Conservation (phyloP, 1,140 invertebrate genomes). For the Sitodiplosis mosellana region DNA sequence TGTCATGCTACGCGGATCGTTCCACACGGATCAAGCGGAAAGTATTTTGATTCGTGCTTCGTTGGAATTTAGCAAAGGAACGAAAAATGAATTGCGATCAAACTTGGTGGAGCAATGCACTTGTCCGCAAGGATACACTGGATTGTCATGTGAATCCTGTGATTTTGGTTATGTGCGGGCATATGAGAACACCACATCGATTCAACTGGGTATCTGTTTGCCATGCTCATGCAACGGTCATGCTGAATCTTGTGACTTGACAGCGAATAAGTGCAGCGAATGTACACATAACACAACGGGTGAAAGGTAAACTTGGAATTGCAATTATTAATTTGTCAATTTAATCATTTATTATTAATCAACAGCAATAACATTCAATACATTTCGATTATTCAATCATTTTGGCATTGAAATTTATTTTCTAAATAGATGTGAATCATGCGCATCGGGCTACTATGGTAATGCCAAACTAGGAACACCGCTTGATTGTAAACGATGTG, state of each 20-base stretch:
- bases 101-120: conserved; percentile 39
- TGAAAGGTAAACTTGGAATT: neutral
- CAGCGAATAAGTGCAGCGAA: conserved; percentile 56
- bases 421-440: conserved; percentile 56
- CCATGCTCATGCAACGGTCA: conserved; percentile 83
- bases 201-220: conserved; percentile 45
- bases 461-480: conserved; percentile 55
- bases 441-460: conserved; percentile 78
- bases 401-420: neutral
- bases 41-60: conserved; percentile 30
- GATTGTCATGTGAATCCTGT: conserved; percentile 71
- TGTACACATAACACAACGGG: conserved; percentile 46
- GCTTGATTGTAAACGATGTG: conserved; percentile 68
- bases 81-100: conserved; percentile 11
- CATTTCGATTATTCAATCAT: neutral
- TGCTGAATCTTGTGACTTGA: conserved; percentile 59
- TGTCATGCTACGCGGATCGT: conserved; percentile 75
- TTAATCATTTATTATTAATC: too few relatives aligned
- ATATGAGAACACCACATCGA: conserved; percentile 33
- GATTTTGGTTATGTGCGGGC: conserved; percentile 67
- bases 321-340: too few relatives aligned
- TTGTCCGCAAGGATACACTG: conserved; percentile 46
- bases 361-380: too few relatives aligned
- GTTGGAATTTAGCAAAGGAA: conserved; percentile 20
- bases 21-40: conserved; percentile 86